phyloP scores from a whole-genome alignment of 2,888 invertebrate species.

The Coecobrya sp. region DNA sequence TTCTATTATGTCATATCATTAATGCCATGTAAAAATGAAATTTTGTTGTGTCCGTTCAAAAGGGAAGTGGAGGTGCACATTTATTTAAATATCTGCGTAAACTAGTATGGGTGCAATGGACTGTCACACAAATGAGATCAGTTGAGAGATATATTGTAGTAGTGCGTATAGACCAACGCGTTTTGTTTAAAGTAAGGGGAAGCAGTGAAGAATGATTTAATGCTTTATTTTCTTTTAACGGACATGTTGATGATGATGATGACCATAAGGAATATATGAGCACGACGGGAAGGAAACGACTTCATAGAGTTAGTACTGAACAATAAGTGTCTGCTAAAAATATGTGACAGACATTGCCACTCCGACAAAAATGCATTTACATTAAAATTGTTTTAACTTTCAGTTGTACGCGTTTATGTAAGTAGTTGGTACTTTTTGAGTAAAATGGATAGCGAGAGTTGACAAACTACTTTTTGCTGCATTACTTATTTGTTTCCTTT shows the following conservation, averaged over 20 bases:
- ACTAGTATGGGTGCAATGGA: slow-evolving; percentile 49
- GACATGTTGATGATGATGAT: not conserved
- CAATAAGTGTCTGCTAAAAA: not conserved
- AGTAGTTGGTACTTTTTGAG: not conserved
- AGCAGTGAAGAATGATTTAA: not conserved
- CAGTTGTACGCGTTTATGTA: not conserved
- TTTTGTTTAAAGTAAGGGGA: slow-evolving; percentile 16
- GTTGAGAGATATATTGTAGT: not conserved
- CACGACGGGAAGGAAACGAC: slow-evolving; percentile 45
- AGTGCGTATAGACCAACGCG: not conserved
- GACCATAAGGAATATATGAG: slow-evolving; percentile 36
- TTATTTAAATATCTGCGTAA: slow-evolving; percentile 6
- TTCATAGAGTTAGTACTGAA: not conserved
- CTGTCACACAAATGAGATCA: slow-evolving; percentile 51
- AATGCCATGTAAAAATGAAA: slow-evolving; percentile 46
- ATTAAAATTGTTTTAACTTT: not conserved
- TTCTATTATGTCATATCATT: slow-evolving; percentile 9
- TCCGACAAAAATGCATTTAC: slow-evolving; percentile 14
- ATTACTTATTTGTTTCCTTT: slow-evolving; percentile 39
- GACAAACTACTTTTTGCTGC: slow-evolving; percentile 62
- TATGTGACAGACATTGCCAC: slow-evolving; percentile 9
- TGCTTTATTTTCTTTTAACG: not conserved
- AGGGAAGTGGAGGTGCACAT: not conserved
- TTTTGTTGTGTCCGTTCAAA: not conserved
- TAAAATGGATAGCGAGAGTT: slow-evolving; percentile 56